These are phyloP conservation scores for Rhingia campestris DNA, from an alignment of 2,888 invertebrate genomes.

Conservation along the genomic window DNA sequence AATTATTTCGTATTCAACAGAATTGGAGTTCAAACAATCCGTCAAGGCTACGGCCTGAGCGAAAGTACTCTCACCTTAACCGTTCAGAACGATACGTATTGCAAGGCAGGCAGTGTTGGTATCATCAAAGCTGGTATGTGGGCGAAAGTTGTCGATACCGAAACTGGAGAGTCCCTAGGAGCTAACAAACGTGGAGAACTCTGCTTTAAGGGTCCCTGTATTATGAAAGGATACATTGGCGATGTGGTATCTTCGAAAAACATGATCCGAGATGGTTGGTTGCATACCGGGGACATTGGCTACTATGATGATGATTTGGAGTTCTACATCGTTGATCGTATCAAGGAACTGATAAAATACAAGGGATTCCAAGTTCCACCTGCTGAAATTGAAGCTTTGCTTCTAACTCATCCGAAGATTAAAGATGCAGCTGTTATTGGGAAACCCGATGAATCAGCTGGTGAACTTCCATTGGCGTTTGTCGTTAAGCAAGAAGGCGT, in stretches of 20 bases:
- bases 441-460: slow-evolving; percentile 87
- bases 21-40: slow-evolving; percentile 84
- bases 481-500: slow-evolving; percentile 86
- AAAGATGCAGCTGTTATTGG: slow-evolving; percentile 93
- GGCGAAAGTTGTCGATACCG: slow-evolving; percentile 86
- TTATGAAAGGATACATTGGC: slow-evolving; percentile 93
- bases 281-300: slow-evolving; percentile 91
- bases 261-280: slow-evolving; percentile 89
- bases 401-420: slow-evolving; percentile 88
- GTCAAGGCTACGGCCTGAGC: slow-evolving; percentile 91
- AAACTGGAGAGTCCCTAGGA: slow-evolving; percentile 86
- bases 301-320: slow-evolving; percentile 90
- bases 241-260: slow-evolving; percentile 87
- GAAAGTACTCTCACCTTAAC: slow-evolving; percentile 87
- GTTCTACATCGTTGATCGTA: slow-evolving; percentile 92
- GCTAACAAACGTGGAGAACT: slow-evolving; percentile 90
- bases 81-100: slow-evolving; percentile 80
- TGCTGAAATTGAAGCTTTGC: slow-evolving; percentile 92
- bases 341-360: slow-evolving; percentile 95
- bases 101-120: slow-evolving; percentile 87
- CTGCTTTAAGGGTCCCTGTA: slow-evolving; percentile 90
- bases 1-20: slow-evolving; percentile 29
- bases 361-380: slow-evolving; percentile 94
- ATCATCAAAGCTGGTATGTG: slow-evolving; percentile 86
- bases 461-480: slow-evolving; percentile 90